Base-by-base conservation (phyloP, 2,888 invertebrate genomes). In the Tridacna gigas region DNA sequence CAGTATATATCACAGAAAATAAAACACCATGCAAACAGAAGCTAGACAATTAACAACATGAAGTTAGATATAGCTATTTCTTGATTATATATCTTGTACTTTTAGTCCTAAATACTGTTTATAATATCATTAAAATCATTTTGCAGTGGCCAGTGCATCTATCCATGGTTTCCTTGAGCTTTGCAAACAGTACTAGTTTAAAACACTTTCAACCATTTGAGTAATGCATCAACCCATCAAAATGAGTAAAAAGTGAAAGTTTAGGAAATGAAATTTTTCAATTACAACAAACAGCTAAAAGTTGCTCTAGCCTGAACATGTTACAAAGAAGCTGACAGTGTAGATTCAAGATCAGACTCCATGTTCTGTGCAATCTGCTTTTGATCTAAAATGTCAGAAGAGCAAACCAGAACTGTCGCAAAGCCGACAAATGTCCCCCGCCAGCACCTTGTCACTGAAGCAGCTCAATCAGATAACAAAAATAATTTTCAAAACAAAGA, bases 191-290 rank as follows among this genome's bases (percentile, higher is more conserved):
- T n/a, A 63, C 20, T 22, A 63, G 63, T 63, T 63, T 4, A 13
- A 63, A 3, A 20, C 13, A 4, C 1, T n/a, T 22, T n/a, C 2
- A 18, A n/a, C 1, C 25, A n/a, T 63, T 63, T 1, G 13, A 63
- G 28, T 15, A 5, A 0, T 15, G 18, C 26, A 65, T 65, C 26
- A 28, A 26, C 15, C 26, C n/a, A n/a, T n/a, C n/a, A n/a, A n/a
- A n/a, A n/a, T n/a, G n/a, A n/a, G n/a, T n/a, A n/a, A n/a, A n/a
- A n/a, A n/a, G n/a, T n/a, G n/a, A n/a, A n/a, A n/a, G n/a, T n/a
- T n/a, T n/a, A n/a, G n/a, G n/a, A 65, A 65, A 25, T 65, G 65
- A 65, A 65, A 25, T 26, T 28, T 28, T 65, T 28, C 25, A 65
- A 15, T 26, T 28, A 28, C 65, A 65, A 65, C 65, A 65, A 26